Conservation (phyloP, 35 echinoderm and acorn worm genomes). For the Amphiura filiformis region DNA sequence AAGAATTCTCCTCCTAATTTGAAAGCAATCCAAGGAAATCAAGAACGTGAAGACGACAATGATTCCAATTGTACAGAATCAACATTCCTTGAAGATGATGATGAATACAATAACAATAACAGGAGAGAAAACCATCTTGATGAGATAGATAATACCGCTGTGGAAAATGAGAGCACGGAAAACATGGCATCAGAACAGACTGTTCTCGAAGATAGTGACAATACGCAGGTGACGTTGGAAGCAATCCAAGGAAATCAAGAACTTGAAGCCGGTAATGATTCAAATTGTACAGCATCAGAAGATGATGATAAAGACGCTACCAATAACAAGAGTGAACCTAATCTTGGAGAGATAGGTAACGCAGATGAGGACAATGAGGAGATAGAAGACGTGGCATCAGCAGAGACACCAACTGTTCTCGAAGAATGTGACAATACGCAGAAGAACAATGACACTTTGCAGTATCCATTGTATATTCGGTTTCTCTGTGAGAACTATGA, state of each 20-base stretch:
- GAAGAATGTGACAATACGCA: too few relatives aligned
- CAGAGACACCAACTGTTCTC: too few relatives aligned
- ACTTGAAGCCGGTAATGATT: not conserved
- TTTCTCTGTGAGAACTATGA: conserved; percentile 64
- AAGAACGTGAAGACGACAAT: not conserved
- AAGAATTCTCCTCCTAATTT: not conserved
- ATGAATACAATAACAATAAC: too few relatives aligned
- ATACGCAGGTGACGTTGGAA: too few relatives aligned
- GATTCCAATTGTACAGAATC: not conserved
- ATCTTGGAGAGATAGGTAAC: not conserved
- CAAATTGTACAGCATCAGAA: not conserved
- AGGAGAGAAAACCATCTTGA: not conserved
- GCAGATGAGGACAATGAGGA: not conserved
- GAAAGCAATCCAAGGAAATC: not conserved
- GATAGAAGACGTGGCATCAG: not conserved
- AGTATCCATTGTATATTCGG: too few relatives aligned
- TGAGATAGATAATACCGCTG: too few relatives aligned
- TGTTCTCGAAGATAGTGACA: too few relatives aligned
- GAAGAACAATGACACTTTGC: too few relatives aligned
- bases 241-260: not conserved
- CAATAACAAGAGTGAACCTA: too few relatives aligned
- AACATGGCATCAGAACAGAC: not conserved
- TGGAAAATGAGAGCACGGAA: not conserved
- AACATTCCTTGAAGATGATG: not conserved
- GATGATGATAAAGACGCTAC: not conserved